Evolutionary conservation across 2,797 vertebrate genomes (phyloP).

Genomic region (Lates japonicus): DNA sequence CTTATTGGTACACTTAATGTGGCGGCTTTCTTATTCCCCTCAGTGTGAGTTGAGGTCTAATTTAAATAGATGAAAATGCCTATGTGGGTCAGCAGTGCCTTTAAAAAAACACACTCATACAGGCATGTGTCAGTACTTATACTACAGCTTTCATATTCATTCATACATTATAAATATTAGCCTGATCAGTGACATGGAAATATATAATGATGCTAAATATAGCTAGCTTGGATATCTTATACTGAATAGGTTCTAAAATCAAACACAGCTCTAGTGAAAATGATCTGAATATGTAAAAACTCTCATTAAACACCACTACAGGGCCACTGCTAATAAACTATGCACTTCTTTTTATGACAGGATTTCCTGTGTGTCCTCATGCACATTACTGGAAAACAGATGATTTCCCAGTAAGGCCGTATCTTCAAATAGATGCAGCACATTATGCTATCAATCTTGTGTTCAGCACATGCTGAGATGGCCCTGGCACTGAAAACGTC

Average conservation of each 20-base stretch:
- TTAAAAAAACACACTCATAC: too few species aligned
- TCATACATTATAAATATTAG: neutral
- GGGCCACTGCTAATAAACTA: neutral
- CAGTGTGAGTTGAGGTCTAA: too few species aligned
- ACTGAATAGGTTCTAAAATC: neutral
- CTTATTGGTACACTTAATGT: too few species aligned
- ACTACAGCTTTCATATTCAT: too few species aligned
- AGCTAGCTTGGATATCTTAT: neutral
- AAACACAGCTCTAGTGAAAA: neutral
- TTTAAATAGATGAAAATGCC: neutral
- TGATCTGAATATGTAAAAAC: neutral
- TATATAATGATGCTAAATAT: neutral
- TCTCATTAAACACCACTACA: neutral
- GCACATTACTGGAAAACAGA: conserved; percentile 24
- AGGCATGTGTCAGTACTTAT: too few species aligned
- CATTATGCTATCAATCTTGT: conserved; percentile 49
- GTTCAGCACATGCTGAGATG: conserved; percentile 38
- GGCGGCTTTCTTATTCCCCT: too few species aligned
- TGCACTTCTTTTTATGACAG: neutral
- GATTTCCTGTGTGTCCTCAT: neutral
- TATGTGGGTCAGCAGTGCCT: too few species aligned
- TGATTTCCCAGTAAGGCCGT: conserved; percentile 27
- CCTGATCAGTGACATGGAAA: neutral
- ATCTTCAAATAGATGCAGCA: conserved; percentile 26
- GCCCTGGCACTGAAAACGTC: conserved; percentile 27